Evolutionary conservation across 2,113 vertebrate species (phyloP).

Genomic region (Lophotis ruficrista): DNA sequence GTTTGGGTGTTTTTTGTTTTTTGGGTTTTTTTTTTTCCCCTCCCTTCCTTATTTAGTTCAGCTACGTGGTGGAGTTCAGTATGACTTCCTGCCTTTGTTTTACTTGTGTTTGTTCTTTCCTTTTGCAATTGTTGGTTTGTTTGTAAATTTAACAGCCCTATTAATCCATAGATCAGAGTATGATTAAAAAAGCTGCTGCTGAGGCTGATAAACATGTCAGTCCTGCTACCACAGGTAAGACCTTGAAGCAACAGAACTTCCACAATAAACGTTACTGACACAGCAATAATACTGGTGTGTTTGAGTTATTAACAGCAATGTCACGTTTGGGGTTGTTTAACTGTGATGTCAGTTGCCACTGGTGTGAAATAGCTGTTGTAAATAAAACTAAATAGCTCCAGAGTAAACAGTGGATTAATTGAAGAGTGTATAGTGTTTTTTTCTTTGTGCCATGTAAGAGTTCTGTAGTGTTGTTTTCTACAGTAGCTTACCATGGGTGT

Average conservation of each 20-base stretch:
- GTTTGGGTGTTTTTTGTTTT: neutral
- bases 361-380: conserved; percentile 6
- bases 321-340: neutral
- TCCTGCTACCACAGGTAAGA: conserved; percentile 82
- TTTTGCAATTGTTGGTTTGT: conserved; percentile 52
- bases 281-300: neutral
- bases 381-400: neutral
- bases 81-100: conserved; percentile 44
- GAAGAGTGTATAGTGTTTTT: neutral
- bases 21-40: no score
- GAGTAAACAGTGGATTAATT: neutral
- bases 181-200: conserved; percentile 80
- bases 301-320: conserved; percentile 18
- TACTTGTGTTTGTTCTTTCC: conserved; percentile 26
- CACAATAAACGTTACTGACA: neutral
- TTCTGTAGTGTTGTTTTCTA: neutral
- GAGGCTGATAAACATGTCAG: conserved; percentile 71
- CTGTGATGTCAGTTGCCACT: neutral
- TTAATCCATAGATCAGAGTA: conserved; percentile 74
- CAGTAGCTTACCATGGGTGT: neutral
- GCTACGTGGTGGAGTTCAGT: neutral
- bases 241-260: neutral
- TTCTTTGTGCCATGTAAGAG: neutral
- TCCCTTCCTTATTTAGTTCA: neutral
- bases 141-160: conserved; percentile 55